Evolutionary conservation across 2,888 invertebrate genomes (phyloP).

Genomic region (Subacronicta megacephala): DNA sequence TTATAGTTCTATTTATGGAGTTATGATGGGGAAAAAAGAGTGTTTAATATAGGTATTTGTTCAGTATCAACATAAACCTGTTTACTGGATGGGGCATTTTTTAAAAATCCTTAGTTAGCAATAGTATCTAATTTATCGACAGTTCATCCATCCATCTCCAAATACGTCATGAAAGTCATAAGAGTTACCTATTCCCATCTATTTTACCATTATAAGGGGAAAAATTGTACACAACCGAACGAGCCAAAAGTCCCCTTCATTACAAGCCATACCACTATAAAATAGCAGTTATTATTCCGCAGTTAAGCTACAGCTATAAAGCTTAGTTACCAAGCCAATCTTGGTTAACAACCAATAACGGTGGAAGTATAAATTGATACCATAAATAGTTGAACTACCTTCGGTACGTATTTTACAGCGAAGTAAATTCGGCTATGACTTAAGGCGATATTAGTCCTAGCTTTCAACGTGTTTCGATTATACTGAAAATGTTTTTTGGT

Average conservation of each 20-base stretch:
- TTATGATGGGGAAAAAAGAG: too few species aligned
- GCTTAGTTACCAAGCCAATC: constrained; percentile 61
- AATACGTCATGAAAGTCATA: too few species aligned
- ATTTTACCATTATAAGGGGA: constrained; percentile 10
- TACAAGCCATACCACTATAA: constrained; percentile 41
- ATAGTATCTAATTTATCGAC: too few species aligned
- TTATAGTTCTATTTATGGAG: too few species aligned
- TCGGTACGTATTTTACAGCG: constrained; percentile 9
- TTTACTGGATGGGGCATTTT: too few species aligned
- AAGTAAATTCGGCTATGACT: constrained; percentile 9
- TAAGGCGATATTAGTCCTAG: too few species aligned
- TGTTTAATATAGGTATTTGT: too few species aligned
- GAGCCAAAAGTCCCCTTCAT: constrained; percentile 30
- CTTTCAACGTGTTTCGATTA: too few species aligned
- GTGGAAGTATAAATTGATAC: constrained; percentile 59
- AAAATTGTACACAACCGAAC: constrained; percentile 15
- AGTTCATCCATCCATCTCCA: too few species aligned
- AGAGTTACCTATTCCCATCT: not conserved
- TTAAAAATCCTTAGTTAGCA: too few species aligned
- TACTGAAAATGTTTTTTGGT: too few species aligned
- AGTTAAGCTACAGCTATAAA: constrained; percentile 60
- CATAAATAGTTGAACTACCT: constrained; percentile 42
- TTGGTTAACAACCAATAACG: constrained; percentile 58
- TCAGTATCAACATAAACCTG: too few species aligned
- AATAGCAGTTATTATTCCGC: constrained; percentile 42